Evolutionary conservation across 2,888 invertebrate species (phyloP).

Genomic region (Chaitophorus viminalis): DNA sequence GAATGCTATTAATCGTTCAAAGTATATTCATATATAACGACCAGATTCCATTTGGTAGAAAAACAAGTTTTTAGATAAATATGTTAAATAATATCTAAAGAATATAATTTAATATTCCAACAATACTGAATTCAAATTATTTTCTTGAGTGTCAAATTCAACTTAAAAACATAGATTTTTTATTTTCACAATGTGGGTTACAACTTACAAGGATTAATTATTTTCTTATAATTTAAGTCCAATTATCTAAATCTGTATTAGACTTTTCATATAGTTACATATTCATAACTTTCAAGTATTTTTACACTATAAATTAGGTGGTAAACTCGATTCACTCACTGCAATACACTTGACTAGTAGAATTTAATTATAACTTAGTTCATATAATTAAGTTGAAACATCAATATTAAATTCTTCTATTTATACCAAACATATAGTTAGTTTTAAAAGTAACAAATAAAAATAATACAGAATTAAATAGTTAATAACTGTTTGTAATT

Average conservation of each 20-base stretch:
- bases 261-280: neutral
- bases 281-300: neutral
- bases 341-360: neutral
- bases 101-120: neutral
- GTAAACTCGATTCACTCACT: neutral
- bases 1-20: too few relatives aligned
- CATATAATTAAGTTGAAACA: neutral
- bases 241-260: neutral
- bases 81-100: neutral
- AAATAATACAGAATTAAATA: too few relatives aligned
- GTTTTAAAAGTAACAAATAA: too few relatives aligned
- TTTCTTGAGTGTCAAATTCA: neutral
- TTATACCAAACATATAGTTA: too few relatives aligned
- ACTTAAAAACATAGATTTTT: neutral
- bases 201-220: neutral
- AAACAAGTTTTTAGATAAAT: neutral
- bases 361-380: neutral
- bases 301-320: neutral
- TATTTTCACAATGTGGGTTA: neutral
- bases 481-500: too few relatives aligned
- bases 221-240: neutral
- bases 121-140: neutral
- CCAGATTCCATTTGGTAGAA: neutral
- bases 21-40: neutral
- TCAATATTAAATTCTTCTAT: neutral